Conservation (phyloP, 1,140 invertebrate species). For the Drosophila pandora region DNA sequence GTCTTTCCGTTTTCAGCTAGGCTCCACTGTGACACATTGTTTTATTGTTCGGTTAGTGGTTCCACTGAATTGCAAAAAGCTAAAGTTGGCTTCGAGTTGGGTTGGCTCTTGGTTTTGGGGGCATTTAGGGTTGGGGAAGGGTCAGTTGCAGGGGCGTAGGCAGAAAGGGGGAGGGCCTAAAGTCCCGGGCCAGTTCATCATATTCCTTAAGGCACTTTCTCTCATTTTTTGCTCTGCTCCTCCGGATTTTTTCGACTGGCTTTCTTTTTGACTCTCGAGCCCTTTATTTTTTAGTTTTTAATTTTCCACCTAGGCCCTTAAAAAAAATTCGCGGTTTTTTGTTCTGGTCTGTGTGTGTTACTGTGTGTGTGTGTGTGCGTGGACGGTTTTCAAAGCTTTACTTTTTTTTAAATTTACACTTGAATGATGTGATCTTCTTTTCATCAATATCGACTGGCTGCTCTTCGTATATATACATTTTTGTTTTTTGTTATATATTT, state of each 20-base stretch:
- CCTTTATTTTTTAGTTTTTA: background rate
- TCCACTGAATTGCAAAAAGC: slow-evolving; percentile 34
- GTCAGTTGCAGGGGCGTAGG: background rate
- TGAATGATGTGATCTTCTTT: slow-evolving; percentile 53
- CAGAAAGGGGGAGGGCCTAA: background rate
- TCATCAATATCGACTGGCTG: slow-evolving; percentile 24
- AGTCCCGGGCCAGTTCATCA: slow-evolving; percentile 23
- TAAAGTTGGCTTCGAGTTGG: background rate
- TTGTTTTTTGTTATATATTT: slow-evolving; percentile 18
- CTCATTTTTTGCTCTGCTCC: slow-evolving; percentile 40
- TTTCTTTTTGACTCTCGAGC: background rate
- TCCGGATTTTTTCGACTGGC: slow-evolving; percentile 29
- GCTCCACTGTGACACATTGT: slow-evolving; percentile 18
- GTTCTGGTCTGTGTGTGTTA: slow-evolving; percentile 2
- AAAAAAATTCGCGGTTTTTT: background rate
- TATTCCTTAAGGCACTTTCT: slow-evolving; percentile 72
- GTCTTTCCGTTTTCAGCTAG: background rate
- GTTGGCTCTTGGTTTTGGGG: background rate
- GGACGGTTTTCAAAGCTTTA: slow-evolving; percentile 82
- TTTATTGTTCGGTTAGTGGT: slow-evolving; percentile 28
- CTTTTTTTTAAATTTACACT: slow-evolving; percentile 57
- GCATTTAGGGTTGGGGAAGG: background rate
- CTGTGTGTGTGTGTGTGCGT: slow-evolving; percentile 62
- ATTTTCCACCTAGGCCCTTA: background rate
- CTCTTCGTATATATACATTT: slow-evolving; percentile 25